Base-by-base conservation (phyloP, 2,113 vertebrate genomes). In the Anhinga anhinga region DNA sequence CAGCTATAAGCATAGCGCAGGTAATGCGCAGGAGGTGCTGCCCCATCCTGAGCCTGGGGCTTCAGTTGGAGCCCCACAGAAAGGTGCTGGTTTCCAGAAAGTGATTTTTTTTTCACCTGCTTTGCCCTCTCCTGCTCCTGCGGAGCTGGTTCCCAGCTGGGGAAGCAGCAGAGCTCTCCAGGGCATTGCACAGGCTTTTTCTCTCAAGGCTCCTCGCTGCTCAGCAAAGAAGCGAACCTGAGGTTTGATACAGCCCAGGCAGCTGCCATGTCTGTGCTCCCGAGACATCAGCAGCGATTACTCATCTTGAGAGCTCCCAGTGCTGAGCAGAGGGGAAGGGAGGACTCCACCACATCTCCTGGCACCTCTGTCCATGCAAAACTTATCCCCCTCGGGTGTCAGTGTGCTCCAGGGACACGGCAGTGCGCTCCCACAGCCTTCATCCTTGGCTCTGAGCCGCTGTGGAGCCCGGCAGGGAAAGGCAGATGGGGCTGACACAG, bases 311-410 rank as follows among this genome's bases (percentile, higher is more conserved):
- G 49, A 69, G 85, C 81, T 66, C 40, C 19, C 2, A 8, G 19
- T 20, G 49, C 5, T 1, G 71, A 55, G 55, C 52, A 16, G 42
- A 81, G 42, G 61, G 65, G 52, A 53, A 25, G 23, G 16, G 53
- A 19, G 8, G 10, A 13, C 29, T 3, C 62, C 7, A 22, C 50
- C 26, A 7, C 22, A 0, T 27, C 88, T 47, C 78, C 61, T 5
- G 14, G 13, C 83, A 45, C 49, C 26, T 47, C 53, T 29, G 4
- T 47, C 55, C 70, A 0, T 1, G 1, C 8, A 2, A 7, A 7
- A 13, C 61, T 62, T 5, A 5, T 15, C 15, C 55, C 20, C n/a
- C 30, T 44, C 1, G 4, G 50, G 34, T 10, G 7, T 18, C 62
- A 4, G 13, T 3, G 19, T 14, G 56, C 52, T 62, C 56, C n/a